Conservation (phyloP, 1,140 invertebrate species). For the Gonioctena quinquepunctata region DNA sequence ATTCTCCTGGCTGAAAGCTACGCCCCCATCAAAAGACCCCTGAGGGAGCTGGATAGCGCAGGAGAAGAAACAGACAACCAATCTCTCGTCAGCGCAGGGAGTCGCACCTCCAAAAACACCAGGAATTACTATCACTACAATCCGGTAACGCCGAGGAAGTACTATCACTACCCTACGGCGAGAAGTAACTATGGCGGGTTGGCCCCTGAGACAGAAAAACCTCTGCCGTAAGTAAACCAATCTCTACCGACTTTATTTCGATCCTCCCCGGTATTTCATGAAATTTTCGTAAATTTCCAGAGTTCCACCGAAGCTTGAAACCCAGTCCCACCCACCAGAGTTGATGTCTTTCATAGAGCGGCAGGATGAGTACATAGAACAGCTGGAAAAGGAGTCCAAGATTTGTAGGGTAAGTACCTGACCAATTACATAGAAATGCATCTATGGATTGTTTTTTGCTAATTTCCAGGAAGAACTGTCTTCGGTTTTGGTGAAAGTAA, state of each 20-base stretch:
- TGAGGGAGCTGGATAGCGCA: slow-evolving; percentile 54
- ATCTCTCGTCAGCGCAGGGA: slow-evolving; percentile 50
- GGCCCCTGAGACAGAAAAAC: slow-evolving; percentile 27
- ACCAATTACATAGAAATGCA: background rate
- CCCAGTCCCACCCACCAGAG: slow-evolving; percentile 53
- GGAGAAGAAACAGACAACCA: slow-evolving; percentile 62
- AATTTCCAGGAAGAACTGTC: slow-evolving; percentile 69
- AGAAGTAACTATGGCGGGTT: slow-evolving; percentile 24
- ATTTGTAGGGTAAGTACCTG: slow-evolving; percentile 67
- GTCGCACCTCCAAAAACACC: slow-evolving; percentile 40
- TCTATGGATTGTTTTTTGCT: background rate
- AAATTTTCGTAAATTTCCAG: too few relatives aligned
- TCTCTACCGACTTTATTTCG: background rate
- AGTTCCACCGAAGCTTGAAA: slow-evolving; percentile 29
- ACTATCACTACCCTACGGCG: slow-evolving; percentile 41
- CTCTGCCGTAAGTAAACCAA: slow-evolving; percentile 25
- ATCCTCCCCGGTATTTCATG: too few relatives aligned
- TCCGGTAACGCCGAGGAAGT: slow-evolving; percentile 55
- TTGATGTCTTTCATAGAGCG: slow-evolving; percentile 75
- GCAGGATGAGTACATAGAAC: slow-evolving; percentile 83
- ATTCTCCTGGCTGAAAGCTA: slow-evolving; percentile 77
- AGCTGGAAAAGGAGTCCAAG: slow-evolving; percentile 78
- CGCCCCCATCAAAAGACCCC: slow-evolving; percentile 59
- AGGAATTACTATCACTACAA: slow-evolving; percentile 38
- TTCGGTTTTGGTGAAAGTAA: slow-evolving; percentile 76